Evolutionary conservation across 2,113 vertebrate species (phyloP).

Genomic region (Pygoscelis adeliae): DNA sequence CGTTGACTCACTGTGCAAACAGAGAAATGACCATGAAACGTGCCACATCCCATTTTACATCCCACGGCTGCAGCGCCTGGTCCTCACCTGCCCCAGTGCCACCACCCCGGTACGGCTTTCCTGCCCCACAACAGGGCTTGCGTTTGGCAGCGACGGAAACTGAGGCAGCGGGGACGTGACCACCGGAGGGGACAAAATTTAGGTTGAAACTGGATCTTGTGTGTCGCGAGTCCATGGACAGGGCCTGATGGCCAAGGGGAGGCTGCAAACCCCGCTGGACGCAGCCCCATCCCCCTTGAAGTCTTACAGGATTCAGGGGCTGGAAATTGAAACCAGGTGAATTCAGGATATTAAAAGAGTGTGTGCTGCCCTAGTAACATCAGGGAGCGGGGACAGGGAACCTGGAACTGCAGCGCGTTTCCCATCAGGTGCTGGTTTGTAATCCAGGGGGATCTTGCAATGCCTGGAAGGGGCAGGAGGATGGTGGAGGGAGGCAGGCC

Average conservation of each 20-base stretch:
- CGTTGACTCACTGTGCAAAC: background rate
- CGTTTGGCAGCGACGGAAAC: background rate
- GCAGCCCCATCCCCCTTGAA: background rate
- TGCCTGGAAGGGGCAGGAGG: background rate
- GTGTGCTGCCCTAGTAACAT: accelerated
- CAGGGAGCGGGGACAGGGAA: accelerated
- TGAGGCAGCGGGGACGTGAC: accelerated
- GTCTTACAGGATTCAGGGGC: background rate
- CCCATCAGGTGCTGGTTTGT: accelerated
- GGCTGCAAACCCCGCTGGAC: background rate
- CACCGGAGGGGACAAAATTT: accelerated
- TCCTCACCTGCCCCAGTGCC: background rate
- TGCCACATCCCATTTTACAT: background rate
- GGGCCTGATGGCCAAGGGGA: background rate
- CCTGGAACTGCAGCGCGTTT: background rate
- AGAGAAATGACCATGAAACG: background rate
- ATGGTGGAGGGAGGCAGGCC: accelerated
- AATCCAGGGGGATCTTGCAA: accelerated
- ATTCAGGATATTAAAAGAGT: background rate
- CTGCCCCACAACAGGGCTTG: background rate
- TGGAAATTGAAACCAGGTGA: conserved; percentile 47
- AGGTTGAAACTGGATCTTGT: background rate
- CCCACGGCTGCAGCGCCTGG: accelerated
- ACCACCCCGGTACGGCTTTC: accelerated
- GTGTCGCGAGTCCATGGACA: accelerated